Percentiles rank a stretch among this genome's conserved stretches.
These are phyloP conservation scores for Eupithecia inturbata DNA, from an alignment of 2,888 invertebrate genomes.

Conservation along the genomic window DNA sequence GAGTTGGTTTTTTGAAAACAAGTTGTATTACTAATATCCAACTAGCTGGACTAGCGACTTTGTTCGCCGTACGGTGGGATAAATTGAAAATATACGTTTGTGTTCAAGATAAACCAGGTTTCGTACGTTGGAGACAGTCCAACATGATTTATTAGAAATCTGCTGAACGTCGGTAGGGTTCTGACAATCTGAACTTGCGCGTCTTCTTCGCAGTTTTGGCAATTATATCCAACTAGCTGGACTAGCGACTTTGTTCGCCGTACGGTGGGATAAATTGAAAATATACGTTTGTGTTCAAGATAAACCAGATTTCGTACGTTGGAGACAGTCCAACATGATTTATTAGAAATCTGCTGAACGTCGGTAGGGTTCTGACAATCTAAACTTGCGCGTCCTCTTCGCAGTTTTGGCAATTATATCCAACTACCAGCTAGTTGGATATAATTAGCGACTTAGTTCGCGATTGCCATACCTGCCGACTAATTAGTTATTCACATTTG, in stretches of 20 bases:
- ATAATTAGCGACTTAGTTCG: too few species aligned
- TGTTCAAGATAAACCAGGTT: constrained; percentile 38
- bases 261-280: constrained; percentile 37
- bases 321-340: constrained; percentile 39
- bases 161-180: constrained; percentile 4
- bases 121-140: constrained; percentile 35
- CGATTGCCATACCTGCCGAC: too few species aligned
- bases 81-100: constrained; percentile 40
- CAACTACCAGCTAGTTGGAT: too few species aligned
- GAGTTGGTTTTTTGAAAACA: too few species aligned
- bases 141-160: constrained; percentile 38
- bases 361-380: not conserved
- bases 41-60: too few species aligned
- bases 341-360: constrained; percentile 30
- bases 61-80: constrained; percentile 30
- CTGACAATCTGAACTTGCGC: not conserved
- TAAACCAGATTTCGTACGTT: constrained; percentile 35
- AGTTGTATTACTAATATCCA: too few species aligned
- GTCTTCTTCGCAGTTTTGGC: not conserved
- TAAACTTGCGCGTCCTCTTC: not conserved
- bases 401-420: not conserved
- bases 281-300: constrained; percentile 37
- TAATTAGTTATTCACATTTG: too few species aligned
- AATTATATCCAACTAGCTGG: too few species aligned
- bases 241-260: too few species aligned